Evolutionary conservation across 2,797 vertebrate genomes (phyloP).

Genomic region (Carcharodon carcharias): DNA sequence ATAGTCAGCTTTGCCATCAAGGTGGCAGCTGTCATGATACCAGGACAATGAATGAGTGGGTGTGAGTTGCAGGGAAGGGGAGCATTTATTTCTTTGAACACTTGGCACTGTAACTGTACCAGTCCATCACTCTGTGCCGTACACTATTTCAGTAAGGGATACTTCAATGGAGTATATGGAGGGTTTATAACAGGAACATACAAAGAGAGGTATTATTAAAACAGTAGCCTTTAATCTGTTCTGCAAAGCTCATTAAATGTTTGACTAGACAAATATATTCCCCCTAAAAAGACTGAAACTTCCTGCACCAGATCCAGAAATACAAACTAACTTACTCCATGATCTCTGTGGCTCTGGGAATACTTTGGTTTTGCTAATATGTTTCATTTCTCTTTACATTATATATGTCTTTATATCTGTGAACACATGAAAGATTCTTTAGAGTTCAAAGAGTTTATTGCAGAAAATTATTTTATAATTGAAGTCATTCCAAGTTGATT

Average conservation of each 20-base stretch:
- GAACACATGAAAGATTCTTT: background rate
- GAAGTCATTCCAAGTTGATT: background rate
- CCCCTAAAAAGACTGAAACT: background rate
- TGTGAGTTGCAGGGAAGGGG: background rate
- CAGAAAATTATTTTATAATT: background rate
- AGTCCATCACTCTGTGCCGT: background rate
- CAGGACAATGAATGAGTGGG: background rate
- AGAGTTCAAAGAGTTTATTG: background rate
- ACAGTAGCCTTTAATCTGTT: background rate
- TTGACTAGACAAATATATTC: background rate
- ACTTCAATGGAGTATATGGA: background rate
- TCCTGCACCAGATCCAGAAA: background rate
- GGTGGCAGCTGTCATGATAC: background rate
- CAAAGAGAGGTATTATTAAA: background rate
- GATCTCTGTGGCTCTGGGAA: background rate
- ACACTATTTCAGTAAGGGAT: background rate
- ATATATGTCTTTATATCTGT: background rate
- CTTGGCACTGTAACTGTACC: background rate
- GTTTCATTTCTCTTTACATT: background rate
- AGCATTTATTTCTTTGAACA: constrained; percentile 1
- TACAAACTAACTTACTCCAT: background rate
- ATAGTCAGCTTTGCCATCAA: background rate
- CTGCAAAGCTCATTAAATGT: background rate
- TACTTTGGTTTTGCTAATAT: background rate
- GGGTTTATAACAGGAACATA: background rate